Base-by-base conservation (phyloP, 2,888 invertebrate genomes). In the Cartodere bifasciata region DNA sequence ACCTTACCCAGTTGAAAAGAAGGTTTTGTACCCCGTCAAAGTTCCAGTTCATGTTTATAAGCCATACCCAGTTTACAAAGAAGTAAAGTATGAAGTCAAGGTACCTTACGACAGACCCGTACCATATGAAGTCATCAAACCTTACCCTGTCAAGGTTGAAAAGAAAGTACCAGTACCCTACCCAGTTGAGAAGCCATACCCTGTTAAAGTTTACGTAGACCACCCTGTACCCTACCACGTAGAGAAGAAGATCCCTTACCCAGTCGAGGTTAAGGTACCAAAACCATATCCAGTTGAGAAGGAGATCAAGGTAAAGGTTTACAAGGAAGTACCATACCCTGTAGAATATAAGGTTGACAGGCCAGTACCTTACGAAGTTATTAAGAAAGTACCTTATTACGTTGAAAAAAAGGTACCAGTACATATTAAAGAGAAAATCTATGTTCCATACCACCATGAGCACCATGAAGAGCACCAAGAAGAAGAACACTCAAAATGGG, bases 41-140 rank as follows among this genome's bases (percentile, higher is more conserved):
- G 67, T 75, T 4, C 67, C 70, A 31, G 74, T 77, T 36, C 72
- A 74, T 42, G 71, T 77, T 17, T 64, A 69, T 30, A 75, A 75
- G 31, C 80, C 78, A 9, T 79, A 69, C 61, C 77, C 77, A 15
- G 80, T 82, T n/a, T 72, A 75, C 47, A 79, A 77, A 49, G 64
- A 68, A 37, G 60, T 79, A 16, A 75, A 70, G 41, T 71, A 72
- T 45, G 71, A 77, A 32, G 77, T 78, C 1, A 64, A 69, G 41
- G 74, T 78, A 2, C 67, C 57, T 15, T 67, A 74, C 11, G 78
- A 77, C 44, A 52, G 65, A 39, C 77, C 77, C 20, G 67, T 73
- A 22, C 72, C 78, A 27, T 71, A 76, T 4, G 67, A 67, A 37
- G 65, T 74, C 1, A 64, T 66, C 9, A 70, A 75, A 47, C 75